Evolutionary conservation across 2,888 invertebrate genomes (phyloP).

Genomic region (Leptinotarsa peninsularis): DNA sequence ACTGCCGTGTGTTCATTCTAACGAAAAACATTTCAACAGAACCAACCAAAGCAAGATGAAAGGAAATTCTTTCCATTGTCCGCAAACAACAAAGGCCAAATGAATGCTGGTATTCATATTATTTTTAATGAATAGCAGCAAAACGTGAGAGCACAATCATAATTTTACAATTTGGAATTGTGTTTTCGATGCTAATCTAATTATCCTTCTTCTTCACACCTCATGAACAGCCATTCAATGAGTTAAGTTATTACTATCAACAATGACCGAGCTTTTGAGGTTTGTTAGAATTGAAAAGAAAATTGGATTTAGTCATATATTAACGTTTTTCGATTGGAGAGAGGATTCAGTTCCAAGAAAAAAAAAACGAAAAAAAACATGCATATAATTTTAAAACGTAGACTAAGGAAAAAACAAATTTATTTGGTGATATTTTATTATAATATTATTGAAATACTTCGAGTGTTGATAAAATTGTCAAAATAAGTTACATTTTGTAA

Average conservation of each 20-base stretch:
- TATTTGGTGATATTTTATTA: too few species aligned
- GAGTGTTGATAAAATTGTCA: too few species aligned
- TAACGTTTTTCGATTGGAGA: not conserved
- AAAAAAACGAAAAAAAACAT: not conserved
- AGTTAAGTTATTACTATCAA: conserved; percentile 1
- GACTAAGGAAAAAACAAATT: too few species aligned
- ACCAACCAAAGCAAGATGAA: conserved; percentile 28
- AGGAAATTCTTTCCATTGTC: conserved; percentile 35
- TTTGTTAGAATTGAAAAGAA: conserved; percentile 3
- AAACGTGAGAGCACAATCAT: conserved; percentile 36
- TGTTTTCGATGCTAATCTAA: conserved; percentile 40
- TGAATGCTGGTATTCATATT: conserved; percentile 39
- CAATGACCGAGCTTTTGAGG: conserved; percentile 26
- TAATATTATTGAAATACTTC: too few species aligned
- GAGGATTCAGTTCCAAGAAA: not conserved
- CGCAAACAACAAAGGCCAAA: conserved; percentile 34
- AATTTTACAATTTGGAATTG: conserved; percentile 40
- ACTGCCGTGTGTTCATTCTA: conserved; percentile 5
- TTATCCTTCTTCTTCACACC: conserved; percentile 35
- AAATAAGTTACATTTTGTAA: too few species aligned
- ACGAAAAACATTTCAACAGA: conserved; percentile 21
- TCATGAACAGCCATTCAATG: conserved; percentile 26
- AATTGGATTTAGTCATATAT: not conserved
- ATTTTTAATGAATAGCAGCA: conserved; percentile 40
- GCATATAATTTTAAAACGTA: too few species aligned